Percentiles rank a stretch among this genome's conserved stretches.
These are phyloP conservation scores for Emydoidea blandingii DNA, from an alignment of 2,797 vertebrate genomes.

Conservation along the genomic window DNA sequence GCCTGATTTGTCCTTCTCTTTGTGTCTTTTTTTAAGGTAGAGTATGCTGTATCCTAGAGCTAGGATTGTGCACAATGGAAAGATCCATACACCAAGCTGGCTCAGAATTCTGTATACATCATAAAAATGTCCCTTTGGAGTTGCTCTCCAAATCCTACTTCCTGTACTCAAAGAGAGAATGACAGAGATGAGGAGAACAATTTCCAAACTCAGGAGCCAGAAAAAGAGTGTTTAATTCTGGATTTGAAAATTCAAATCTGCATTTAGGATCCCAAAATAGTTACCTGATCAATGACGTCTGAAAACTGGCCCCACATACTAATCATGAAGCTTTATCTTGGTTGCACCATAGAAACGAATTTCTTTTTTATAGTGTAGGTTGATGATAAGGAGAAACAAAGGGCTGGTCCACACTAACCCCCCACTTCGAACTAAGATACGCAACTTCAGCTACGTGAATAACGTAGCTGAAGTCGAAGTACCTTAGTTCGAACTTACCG, in stretches of 20 bases:
- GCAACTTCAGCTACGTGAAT: no score
- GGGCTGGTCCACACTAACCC: no score
- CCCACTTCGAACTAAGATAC: no score
- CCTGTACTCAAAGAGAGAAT: not conserved
- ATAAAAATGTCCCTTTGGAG: not conserved
- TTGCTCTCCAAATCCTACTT: constrained; percentile 11
- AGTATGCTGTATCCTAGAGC: not conserved
- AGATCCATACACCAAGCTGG: not conserved
- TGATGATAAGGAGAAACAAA: not conserved
- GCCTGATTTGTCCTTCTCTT: constrained; percentile 28
- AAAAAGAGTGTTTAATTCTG: not conserved
- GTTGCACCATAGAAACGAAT: not conserved
- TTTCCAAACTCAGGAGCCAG: not conserved
- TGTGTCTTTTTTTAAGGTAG: not conserved
- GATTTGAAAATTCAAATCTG: not conserved
- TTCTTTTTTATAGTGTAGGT: fast-evolving
- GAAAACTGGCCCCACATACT: not conserved
- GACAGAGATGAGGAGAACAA: not conserved
- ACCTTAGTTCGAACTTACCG: no score
- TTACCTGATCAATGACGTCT: not conserved
- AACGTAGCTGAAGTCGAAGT: no score
- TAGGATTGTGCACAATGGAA: not conserved
- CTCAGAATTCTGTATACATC: fast-evolving
- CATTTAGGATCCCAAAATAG: not conserved
- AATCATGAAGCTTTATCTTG: not conserved